A percentile compares a stretch with the other conserved stretches of the same genome.
phyloP scores from a whole-genome alignment of 2,888 invertebrate species.

The Spialia ferax region DNA sequence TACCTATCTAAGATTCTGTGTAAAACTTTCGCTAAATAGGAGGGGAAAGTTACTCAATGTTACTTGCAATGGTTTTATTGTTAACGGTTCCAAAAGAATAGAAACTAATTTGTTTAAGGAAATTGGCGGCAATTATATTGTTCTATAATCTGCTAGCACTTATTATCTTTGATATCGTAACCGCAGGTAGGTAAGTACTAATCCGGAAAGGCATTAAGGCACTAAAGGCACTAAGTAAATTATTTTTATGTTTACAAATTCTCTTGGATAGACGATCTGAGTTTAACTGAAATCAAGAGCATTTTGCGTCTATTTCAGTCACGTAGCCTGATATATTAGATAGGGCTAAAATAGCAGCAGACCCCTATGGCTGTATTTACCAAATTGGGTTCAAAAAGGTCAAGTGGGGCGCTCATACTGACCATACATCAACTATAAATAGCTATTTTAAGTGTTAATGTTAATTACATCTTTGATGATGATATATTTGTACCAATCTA shows the following conservation, averaged over 20 bases:
- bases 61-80: constrained; percentile 10
- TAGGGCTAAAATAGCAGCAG: background rate
- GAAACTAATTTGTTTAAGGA: background rate
- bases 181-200: too few relatives aligned
- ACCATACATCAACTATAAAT: background rate
- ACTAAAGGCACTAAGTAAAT: too few relatives aligned
- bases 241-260: too few relatives aligned
- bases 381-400: constrained; percentile 1
- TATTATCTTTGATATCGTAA: too few relatives aligned
- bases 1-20: background rate
- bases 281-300: too few relatives aligned
- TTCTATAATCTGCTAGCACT: too few relatives aligned
- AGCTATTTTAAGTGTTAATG: background rate
- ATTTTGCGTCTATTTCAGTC: background rate
- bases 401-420: background rate
- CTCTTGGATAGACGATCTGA: too few relatives aligned
- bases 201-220: too few relatives aligned
- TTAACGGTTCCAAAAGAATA: background rate
- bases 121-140: background rate
- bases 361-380: background rate
- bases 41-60: background rate
- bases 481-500: too few relatives aligned
- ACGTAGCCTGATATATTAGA: constrained; percentile 7
- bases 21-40: constrained; percentile 12
- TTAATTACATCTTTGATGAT: background rate